Conservation (phyloP, 2,113 vertebrate genomes). For the Myiozetetes cayanensis region DNA sequence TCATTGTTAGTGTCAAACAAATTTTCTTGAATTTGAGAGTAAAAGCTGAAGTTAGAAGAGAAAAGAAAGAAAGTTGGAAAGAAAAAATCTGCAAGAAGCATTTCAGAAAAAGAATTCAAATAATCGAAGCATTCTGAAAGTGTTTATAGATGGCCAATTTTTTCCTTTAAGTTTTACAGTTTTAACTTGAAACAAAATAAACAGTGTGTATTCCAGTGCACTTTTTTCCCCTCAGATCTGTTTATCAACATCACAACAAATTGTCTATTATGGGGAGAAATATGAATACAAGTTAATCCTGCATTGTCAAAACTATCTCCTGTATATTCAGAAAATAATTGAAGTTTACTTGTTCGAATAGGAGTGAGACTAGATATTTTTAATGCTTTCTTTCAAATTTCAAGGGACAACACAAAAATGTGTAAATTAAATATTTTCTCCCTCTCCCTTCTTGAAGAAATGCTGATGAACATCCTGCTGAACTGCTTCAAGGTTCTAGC, state of each 20-base stretch:
- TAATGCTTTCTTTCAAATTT: not conserved
- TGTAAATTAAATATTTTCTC: not conserved
- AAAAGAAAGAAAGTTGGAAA: not conserved
- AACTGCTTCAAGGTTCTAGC: not conserved
- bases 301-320: not conserved
- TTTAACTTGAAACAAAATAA: not conserved
- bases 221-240: not conserved
- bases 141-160: not conserved
- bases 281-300: not conserved
- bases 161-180: not conserved
- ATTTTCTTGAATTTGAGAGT: not conserved
- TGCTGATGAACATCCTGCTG: not conserved
- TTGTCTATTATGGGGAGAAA: not conserved
- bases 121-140: not conserved
- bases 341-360: not conserved
- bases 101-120: not conserved
- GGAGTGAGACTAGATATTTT: not conserved
- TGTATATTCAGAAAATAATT: not conserved
- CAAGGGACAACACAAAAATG: not conserved
- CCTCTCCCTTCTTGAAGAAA: not conserved
- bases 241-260: not conserved
- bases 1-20: not conserved
- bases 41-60: not conserved
- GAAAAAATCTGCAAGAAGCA: not conserved
- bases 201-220: not conserved